phyloP scores from a whole-genome alignment of 2,113 vertebrate genomes.

The Lanius ludovicianus region DNA sequence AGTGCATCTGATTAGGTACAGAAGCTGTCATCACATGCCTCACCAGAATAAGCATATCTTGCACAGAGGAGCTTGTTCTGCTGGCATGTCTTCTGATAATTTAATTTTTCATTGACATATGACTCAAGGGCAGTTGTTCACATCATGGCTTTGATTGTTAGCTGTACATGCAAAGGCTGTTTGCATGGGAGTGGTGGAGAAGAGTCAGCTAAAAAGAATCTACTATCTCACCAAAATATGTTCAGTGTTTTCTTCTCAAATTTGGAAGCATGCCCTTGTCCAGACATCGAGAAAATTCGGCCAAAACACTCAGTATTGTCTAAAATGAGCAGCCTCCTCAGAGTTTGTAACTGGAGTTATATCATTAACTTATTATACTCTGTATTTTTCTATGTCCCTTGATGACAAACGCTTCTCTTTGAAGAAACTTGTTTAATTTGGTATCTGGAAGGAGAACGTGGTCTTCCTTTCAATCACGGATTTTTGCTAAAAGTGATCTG shows the following conservation, averaged over 20 bases:
- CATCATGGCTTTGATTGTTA: background rate
- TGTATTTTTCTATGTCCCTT: background rate
- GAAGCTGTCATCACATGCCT: background rate
- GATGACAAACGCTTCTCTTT: background rate
- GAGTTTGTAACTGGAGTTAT: background rate
- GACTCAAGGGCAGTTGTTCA: background rate
- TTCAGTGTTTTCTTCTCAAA: background rate
- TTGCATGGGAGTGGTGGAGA: background rate
- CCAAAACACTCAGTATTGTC: background rate
- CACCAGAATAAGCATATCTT: background rate
- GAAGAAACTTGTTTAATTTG: background rate
- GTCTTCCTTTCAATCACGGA: background rate
- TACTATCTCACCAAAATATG: background rate
- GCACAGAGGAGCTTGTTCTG: background rate
- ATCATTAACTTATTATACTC: background rate
- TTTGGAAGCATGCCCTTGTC: background rate
- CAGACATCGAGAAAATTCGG: background rate
- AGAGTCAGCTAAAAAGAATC: background rate
- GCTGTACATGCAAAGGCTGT: background rate
- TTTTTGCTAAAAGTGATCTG: background rate
- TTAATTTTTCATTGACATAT: background rate
- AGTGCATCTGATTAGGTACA: background rate
- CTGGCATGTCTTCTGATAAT: background rate
- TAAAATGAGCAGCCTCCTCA: background rate
- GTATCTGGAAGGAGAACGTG: background rate